Conservation (phyloP, 2,797 vertebrate species). For the Columba guinea region DNA sequence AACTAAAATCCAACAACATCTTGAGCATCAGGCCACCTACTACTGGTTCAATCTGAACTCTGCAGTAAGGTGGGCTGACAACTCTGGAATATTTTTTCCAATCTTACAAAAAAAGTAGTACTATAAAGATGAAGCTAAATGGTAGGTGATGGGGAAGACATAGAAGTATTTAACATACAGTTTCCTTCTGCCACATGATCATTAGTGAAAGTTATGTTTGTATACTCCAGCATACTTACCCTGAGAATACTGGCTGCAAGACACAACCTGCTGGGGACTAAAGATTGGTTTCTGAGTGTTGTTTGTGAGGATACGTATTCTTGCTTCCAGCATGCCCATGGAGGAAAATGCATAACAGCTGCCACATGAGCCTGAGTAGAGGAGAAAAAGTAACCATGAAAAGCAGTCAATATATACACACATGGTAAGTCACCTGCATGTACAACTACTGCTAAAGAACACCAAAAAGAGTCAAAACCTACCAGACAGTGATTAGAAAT, state of each 20-base stretch:
- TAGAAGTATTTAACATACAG: neutral
- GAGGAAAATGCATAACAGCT: slow-evolving; percentile 95
- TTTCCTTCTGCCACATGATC: neutral
- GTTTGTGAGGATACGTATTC: slow-evolving; percentile 90
- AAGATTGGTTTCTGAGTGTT: slow-evolving; percentile 85
- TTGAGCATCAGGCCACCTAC: neutral
- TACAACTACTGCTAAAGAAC: neutral
- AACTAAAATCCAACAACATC: neutral
- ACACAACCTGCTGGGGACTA: slow-evolving; percentile 94
- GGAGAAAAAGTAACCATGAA: neutral
- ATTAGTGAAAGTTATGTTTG: neutral
- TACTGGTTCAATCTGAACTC: neutral
- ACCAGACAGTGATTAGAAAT: neutral
- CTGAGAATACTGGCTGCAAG: slow-evolving; percentile 95
- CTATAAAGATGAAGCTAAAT: neutral
- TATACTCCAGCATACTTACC: slow-evolving; percentile 75
- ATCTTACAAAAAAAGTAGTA: neutral
- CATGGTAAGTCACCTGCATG: neutral
- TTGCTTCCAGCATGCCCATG: slow-evolving; percentile 94
- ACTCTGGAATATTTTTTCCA: neutral
- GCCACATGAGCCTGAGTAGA: slow-evolving; percentile 80
- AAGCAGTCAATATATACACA: neutral
- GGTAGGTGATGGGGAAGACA: neutral
- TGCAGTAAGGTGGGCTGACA: neutral
- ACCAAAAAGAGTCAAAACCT: neutral